A percentile compares a stretch with the other conserved stretches of the same genome.
Conservation (phyloP, 2,113 vertebrate genomes). For the Entosphenus tridentatus region DNA sequence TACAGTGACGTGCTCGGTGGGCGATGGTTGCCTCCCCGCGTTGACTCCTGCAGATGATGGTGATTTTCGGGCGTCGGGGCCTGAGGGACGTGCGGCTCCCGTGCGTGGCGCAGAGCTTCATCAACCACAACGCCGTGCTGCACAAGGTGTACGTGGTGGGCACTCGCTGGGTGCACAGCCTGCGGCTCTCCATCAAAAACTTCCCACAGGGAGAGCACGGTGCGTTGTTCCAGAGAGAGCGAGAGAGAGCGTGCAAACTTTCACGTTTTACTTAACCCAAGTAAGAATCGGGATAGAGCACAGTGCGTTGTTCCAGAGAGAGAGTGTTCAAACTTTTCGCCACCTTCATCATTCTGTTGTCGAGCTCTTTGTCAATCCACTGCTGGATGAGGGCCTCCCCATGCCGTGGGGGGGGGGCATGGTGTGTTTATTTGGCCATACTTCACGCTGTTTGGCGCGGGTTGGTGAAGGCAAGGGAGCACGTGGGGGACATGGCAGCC, state of each 20-base stretch:
- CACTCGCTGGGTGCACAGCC: conserved; percentile 23
- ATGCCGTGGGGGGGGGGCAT: too few relatives aligned
- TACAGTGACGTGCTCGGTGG: too few relatives aligned
- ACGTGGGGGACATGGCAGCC: too few relatives aligned
- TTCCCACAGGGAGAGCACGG: conserved; percentile 26
- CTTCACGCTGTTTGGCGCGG: too few relatives aligned
- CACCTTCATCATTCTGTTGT: too few relatives aligned
- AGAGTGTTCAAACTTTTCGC: too few relatives aligned
- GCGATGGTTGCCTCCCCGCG: background rate
- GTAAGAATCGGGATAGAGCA: conserved; percentile 12
- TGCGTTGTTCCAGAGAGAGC: conserved; percentile 7
- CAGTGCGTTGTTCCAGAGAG: conserved; percentile 13
- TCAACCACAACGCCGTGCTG: conserved; percentile 30
- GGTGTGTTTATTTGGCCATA: too few relatives aligned
- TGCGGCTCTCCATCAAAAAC: conserved; percentile 32
- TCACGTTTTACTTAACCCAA: too few relatives aligned
- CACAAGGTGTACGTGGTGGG: conserved; percentile 35
- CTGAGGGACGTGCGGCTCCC: conserved; percentile 22
- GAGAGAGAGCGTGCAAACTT: too few relatives aligned
- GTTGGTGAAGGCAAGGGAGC: too few relatives aligned
- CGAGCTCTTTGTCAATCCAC: too few relatives aligned
- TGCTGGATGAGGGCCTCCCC: too few relatives aligned
- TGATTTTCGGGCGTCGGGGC: conserved; percentile 23
- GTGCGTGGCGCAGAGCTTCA: conserved; percentile 33
- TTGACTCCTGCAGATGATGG: conserved; percentile 20